Evolutionary conservation across 2,888 invertebrate species (phyloP).

Genomic region (Blera fallax): DNA sequence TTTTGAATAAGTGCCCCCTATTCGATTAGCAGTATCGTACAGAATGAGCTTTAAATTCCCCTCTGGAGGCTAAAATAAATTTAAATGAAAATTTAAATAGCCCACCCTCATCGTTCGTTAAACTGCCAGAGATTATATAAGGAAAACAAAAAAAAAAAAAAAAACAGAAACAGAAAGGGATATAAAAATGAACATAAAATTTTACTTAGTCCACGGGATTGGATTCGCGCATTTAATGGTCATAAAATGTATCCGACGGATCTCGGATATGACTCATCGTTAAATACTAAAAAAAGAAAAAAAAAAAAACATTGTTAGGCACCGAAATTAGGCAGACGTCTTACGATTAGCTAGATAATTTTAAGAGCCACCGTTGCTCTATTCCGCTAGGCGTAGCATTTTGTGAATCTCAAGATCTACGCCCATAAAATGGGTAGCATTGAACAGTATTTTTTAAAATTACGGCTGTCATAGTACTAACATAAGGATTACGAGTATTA

Average conservation of each 20-base stretch:
- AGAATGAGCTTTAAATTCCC: not conserved
- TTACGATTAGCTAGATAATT: not conserved
- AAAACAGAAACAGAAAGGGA: not conserved
- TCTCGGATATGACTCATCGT: conserved; percentile 5
- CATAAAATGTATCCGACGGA: conserved; percentile 30
- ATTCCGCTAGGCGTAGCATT: not conserved
- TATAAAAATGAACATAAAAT: conserved; percentile 32
- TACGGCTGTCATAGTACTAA: too few species aligned
- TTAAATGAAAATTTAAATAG: conserved; percentile 26
- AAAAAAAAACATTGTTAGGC: not conserved
- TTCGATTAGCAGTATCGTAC: conserved; percentile 5
- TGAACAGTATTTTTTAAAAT: too few species aligned
- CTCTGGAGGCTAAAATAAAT: not conserved
- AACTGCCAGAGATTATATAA: not conserved
- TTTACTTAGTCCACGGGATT: conserved; percentile 14
- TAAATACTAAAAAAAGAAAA: not conserved
- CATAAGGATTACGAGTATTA: too few species aligned
- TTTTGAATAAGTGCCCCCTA: conserved; percentile 11
- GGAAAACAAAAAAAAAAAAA: not conserved
- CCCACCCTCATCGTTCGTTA: not conserved
- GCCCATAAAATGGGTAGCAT: not conserved
- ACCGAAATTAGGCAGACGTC: not conserved
- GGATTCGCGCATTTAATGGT: conserved; percentile 26
- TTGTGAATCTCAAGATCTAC: not conserved
- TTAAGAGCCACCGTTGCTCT: not conserved